Evolutionary conservation across 2,888 invertebrate genomes (phyloP), one percentile per base, ranked within the genome.

Genomic region (Eugnorisma glareosa): DNA sequence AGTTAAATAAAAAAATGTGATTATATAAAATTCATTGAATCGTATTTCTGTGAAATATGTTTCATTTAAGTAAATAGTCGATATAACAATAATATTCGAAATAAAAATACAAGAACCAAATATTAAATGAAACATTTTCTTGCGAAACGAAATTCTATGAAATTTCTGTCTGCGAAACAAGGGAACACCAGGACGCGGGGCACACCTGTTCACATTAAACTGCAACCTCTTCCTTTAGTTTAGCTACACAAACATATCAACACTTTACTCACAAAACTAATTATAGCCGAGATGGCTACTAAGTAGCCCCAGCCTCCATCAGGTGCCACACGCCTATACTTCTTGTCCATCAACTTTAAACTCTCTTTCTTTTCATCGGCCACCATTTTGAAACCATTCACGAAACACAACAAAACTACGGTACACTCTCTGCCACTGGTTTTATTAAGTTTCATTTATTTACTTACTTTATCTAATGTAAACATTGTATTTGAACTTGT

Each of bases 241-340:
- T 11, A 24, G 10, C 10, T 5, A 15, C 0, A 28, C 7, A 31
- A 48, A 40, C 63, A 67, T 7, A 45, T 21, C 15, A 51, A 13
- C 57, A 68, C 69, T 81, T 31, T 67, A 97, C 97, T 97, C 94
- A 98, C 98, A 90, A 97, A 97, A 86, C 97, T 96, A 21, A 98
- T 89, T 77, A 97, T 96, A 76, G 97, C 95, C 2, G 97, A 97
- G 1, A 97, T 67, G 54, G 97, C 97, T 67, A 98, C 97, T 86
- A 97, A 91, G 93, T 97, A 98, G 0, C 98, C 98, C 97, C 97
- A 98, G 0, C 98, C 98, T 10, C 98, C 98, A 83, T 98, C 97
- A 0, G 98, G 97, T 0, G 97, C 89, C 35, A 94, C 92, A 3
- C 92, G 75, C 73, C 89, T 81, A 81, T 92, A 93, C 81, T 90